Evolutionary conservation across 2,888 invertebrate genomes (phyloP), one percentile per base, ranked within the genome.

Genomic region (Andrena dorsata): DNA sequence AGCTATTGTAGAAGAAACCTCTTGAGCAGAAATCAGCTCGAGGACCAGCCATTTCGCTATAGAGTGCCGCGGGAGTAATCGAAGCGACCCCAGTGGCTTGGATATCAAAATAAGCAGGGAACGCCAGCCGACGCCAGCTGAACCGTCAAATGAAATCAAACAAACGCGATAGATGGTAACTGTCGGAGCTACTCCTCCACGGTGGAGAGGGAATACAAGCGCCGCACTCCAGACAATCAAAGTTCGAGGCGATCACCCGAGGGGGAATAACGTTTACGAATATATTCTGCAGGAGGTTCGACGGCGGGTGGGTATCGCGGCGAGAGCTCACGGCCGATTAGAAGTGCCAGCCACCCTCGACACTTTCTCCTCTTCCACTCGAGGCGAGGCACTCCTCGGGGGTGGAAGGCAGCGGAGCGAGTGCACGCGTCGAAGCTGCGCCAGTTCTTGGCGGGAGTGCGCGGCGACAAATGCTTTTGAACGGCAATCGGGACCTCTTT

Each of bases 311-410:
- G 63, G 58, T 65, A 68, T 70, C 49, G 65, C 26, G 41, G 71
- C 23, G 32, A 73, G 68, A 75, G 49, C 72, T 74, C 77, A 82
- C 73, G 83, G 70, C 60, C 83, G 83, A 83, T 83, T 83, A 82
- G 69, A 83, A 83, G 70, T 74, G 73, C 49, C 65, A 72, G 72
- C 72, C 78, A 47, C 83, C 68, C 71, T 76, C 72, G 72, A 69
- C 75, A 70, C 69, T 75, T 78, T 74, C 70, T 58, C 68, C 58
- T 41, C 6, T 26, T 51, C 28, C 78, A 68, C 83, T 83, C 76
- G 70, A 83, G 8, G 23, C 10, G 26, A 41, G 41, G 41, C 41
- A 5, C 82, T 56, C 70, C 68, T 68, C 32, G 16, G 72, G 81
- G 74, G 66, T 60, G 74, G 41, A 74, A 78, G 41, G 47, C 71